These are phyloP conservation scores for Nilaparvata lugens DNA, from an alignment of 1,140 invertebrate genomes.

Conservation along the genomic window DNA sequence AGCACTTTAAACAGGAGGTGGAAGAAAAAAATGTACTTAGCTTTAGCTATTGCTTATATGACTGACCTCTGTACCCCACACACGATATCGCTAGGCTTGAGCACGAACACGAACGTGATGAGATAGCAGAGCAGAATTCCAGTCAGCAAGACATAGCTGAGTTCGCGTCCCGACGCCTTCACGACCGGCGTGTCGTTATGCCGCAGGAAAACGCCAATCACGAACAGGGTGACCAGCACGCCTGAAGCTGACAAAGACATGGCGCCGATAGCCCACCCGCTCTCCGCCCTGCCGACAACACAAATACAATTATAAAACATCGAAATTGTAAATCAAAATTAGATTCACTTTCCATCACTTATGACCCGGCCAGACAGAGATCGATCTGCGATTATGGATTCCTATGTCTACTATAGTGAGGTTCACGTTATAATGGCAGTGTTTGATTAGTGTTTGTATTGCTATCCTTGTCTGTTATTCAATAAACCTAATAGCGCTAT, in stretches of 20 bases:
- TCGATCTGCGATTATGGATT: background rate
- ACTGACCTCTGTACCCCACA: constrained; percentile 66
- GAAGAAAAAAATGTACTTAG: too few species aligned
- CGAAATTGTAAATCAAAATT: background rate
- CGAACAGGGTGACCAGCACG: constrained; percentile 60
- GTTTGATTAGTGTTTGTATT: too few species aligned
- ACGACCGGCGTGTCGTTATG: constrained; percentile 83
- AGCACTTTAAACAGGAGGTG: too few species aligned
- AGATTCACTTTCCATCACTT: too few species aligned
- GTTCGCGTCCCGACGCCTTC: constrained; percentile 77
- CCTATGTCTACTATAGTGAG: too few species aligned
- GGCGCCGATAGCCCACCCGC: constrained; percentile 82
- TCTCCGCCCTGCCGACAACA: constrained; percentile 54
- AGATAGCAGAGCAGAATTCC: constrained; percentile 84
- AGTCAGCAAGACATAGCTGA: constrained; percentile 75
- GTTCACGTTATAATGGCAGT: too few species aligned
- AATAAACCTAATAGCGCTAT: too few species aligned
- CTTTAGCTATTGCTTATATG: too few species aligned
- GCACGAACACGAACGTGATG: constrained; percentile 73
- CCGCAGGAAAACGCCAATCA: constrained; percentile 56
- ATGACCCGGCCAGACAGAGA: too few species aligned
- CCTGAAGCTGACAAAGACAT: constrained; percentile 71
- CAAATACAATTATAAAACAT: background rate
- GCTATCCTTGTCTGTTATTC: too few species aligned
- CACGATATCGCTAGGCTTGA: constrained; percentile 63